phyloP scores from a whole-genome alignment of 92 coral and sea anemone genomes.

The Hydrozoanthus gracilis region DNA sequence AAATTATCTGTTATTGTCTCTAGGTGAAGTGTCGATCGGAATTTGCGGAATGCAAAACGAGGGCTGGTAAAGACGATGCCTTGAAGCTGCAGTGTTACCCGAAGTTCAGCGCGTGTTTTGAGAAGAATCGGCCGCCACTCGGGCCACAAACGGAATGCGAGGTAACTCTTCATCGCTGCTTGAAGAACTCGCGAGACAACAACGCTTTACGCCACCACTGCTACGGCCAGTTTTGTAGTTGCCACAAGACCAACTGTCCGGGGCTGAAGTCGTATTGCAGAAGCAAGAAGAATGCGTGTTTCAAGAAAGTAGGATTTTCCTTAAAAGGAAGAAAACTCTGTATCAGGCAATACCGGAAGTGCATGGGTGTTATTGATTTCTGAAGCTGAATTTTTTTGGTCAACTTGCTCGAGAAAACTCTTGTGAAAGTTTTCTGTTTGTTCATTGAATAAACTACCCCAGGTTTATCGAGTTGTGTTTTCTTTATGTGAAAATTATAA shows the following conservation, averaged over 20 bases:
- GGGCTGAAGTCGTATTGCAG: background rate
- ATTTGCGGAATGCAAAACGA: constrained; percentile 21
- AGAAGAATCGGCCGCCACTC: constrained; percentile 29
- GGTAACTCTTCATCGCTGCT: constrained; percentile 24
- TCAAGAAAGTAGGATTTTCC: background rate
- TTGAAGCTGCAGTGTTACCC: constrained; percentile 6
- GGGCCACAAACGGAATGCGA: constrained; percentile 34
- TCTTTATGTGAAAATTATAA: no score
- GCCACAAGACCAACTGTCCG: constrained; percentile 45
- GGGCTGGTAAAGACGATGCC: background rate
- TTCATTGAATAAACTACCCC: no score
- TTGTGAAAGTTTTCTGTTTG: no score
- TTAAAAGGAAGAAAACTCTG: background rate
- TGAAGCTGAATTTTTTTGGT: no score
- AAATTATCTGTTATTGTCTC: no score
- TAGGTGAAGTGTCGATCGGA: constrained; percentile 37
- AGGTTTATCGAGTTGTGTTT: no score
- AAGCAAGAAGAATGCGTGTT: background rate
- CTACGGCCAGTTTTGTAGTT: constrained; percentile 32
- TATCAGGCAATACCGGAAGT: background rate
- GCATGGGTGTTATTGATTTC: background rate
- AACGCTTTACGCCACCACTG: constrained; percentile 6
- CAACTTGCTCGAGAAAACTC: no score
- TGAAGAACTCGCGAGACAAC: constrained; percentile 33
- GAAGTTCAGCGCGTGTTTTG: constrained; percentile 46